A percentile compares a stretch with the other conserved stretches of the same genome.
These are phyloP conservation scores for Hyperoplus immaculatus DNA, from an alignment of 2,797 vertebrate species.

Conservation along the genomic window DNA sequence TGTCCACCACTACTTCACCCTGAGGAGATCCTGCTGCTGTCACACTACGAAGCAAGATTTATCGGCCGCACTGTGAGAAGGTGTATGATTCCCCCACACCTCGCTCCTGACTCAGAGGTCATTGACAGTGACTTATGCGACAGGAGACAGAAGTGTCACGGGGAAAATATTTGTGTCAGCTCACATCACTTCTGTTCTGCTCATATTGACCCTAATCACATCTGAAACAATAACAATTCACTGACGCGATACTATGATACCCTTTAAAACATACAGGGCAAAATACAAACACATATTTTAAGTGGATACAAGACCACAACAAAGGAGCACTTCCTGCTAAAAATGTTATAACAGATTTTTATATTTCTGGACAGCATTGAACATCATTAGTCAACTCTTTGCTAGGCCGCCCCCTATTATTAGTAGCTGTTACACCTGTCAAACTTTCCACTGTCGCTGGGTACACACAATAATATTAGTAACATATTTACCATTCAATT, in stretches of 20 bases:
- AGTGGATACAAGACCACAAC: not conserved
- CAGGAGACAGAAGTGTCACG: slow-evolving; percentile 65
- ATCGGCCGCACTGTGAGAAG: slow-evolving; percentile 60
- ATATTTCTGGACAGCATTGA: not conserved
- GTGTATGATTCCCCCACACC: slow-evolving; percentile 72
- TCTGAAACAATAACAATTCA: slow-evolving; percentile 42
- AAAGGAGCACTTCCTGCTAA: no score
- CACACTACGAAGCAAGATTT: slow-evolving; percentile 72
- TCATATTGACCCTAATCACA: slow-evolving; percentile 39
- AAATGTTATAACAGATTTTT: not conserved
- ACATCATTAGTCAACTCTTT: not conserved
- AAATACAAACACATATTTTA: not conserved
- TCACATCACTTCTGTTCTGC: slow-evolving; percentile 56
- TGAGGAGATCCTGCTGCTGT: slow-evolving; percentile 45
- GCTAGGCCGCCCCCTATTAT: not conserved
- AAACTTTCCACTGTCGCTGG: not conserved
- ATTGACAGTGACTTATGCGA: slow-evolving; percentile 76
- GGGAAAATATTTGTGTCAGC: slow-evolving; percentile 73
- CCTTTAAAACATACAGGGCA: not conserved
- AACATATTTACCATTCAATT: not conserved
- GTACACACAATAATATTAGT: not conserved
- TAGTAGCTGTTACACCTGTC: not conserved
- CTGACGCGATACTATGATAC: slow-evolving; percentile 31
- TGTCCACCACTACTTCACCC: slow-evolving; percentile 43
- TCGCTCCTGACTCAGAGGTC: slow-evolving; percentile 75